These are phyloP conservation scores for Panthera uncia DNA, from an alignment of 2,113 vertebrate species.

Conservation along the genomic window DNA sequence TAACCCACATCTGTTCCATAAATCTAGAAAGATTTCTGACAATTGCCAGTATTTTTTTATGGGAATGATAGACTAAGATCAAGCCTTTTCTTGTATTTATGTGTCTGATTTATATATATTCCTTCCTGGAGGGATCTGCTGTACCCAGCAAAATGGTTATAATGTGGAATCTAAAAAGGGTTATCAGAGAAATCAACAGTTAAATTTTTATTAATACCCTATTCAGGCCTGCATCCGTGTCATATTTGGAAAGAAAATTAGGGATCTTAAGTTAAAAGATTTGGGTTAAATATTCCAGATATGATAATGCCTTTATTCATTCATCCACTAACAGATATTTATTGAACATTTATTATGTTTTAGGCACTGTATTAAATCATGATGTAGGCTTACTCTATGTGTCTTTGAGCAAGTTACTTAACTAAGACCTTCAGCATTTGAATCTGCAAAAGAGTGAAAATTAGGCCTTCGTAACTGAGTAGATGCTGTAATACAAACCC, in stretches of 20 bases:
- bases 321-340: neutral
- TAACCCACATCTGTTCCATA: neutral
- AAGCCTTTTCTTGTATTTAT: neutral
- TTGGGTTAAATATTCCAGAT: neutral
- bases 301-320: neutral
- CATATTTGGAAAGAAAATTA: neutral
- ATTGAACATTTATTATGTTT: neutral
- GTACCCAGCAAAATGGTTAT: neutral
- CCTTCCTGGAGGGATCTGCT: neutral
- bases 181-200: neutral
- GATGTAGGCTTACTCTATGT: neutral
- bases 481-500: neutral
- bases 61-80: neutral
- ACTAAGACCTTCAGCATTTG: neutral
- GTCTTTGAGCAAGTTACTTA: neutral
- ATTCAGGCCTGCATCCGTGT: neutral
- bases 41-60: neutral
- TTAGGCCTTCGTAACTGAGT: neutral
- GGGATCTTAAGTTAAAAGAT: neutral
- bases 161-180: neutral
- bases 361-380: neutral
- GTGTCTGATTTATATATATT: neutral
- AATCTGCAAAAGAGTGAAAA: neutral
- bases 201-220: neutral
- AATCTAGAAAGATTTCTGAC: constrained; percentile 42